phyloP scores from a whole-genome alignment of 2,888 invertebrate genomes.

The Tuta absoluta region DNA sequence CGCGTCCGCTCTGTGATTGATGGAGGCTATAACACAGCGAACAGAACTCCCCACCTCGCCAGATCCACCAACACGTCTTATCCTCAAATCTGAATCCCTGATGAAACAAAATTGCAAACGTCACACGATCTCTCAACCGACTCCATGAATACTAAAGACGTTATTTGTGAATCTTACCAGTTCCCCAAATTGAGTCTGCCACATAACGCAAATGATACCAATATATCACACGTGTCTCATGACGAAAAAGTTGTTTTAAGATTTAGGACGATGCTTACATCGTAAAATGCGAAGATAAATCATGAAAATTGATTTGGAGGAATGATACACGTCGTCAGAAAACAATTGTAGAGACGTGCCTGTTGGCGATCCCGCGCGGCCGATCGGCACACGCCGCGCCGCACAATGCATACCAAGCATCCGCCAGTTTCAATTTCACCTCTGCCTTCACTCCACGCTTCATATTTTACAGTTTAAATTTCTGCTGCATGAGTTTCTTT shows the following conservation, averaged over 20 bases:
- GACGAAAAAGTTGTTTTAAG: constrained; percentile 52
- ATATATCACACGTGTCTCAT: constrained; percentile 55
- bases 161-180: constrained; percentile 72
- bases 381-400: constrained; percentile 69
- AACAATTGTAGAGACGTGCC: constrained; percentile 79
- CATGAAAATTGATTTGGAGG: constrained; percentile 74
- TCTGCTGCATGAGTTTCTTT: not conserved
- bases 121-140: constrained; percentile 68
- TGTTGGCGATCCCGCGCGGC: constrained; percentile 54
- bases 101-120: constrained; percentile 80
- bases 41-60: constrained; percentile 32
- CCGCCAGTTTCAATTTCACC: constrained; percentile 75
- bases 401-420: constrained; percentile 79
- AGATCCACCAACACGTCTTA: constrained; percentile 49
- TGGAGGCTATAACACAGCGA: constrained; percentile 46
- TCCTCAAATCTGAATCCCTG: constrained; percentile 76
- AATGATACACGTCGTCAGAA: constrained; percentile 80
- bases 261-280: constrained; percentile 45
- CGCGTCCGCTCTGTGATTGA: constrained; percentile 45
- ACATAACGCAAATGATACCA: constrained; percentile 65
- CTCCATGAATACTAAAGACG: constrained; percentile 79
- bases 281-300: constrained; percentile 61
- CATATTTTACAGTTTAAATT: constrained; percentile 48
- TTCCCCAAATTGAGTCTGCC: constrained; percentile 68
- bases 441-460: constrained; percentile 55